Conservation (phyloP, 2,888 invertebrate genomes). For the Nesidiocoris tenuis region DNA sequence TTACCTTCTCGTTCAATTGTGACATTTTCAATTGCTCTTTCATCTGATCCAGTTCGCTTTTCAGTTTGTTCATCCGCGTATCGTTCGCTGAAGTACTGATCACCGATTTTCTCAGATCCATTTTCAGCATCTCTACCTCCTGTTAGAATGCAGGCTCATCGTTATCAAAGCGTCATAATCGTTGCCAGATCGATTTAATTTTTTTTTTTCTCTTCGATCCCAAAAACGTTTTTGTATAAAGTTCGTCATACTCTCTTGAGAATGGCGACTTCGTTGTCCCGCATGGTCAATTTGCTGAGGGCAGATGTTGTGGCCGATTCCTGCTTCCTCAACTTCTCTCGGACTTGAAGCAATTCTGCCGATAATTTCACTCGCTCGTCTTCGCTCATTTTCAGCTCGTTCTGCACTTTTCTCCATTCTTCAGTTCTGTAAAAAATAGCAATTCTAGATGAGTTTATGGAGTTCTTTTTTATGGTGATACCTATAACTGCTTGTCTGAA, state of each 20-base stretch:
- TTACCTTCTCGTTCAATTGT: constrained; percentile 46
- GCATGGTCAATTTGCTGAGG: constrained; percentile 41
- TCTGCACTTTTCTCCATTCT: constrained; percentile 43
- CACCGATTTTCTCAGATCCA: constrained; percentile 41
- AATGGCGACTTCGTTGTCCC: constrained; percentile 44
- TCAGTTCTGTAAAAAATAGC: constrained; percentile 39
- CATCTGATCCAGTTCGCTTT: constrained; percentile 43
- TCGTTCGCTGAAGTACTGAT: constrained; percentile 37
- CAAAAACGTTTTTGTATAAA: no score
- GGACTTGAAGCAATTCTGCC: constrained; percentile 27
- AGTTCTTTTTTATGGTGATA: background rate
- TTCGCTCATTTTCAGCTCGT: constrained; percentile 39
- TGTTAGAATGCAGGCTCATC: no score
- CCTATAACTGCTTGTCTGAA: background rate
- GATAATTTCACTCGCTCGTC: constrained; percentile 41
- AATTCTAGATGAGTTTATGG: no score
- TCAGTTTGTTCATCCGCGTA: constrained; percentile 43
- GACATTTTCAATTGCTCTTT: constrained; percentile 39
- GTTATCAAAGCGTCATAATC: no score
- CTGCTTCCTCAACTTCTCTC: constrained; percentile 46
- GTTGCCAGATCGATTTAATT: no score
- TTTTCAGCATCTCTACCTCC: constrained; percentile 46
- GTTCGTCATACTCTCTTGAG: constrained; percentile 41
- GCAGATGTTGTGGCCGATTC: constrained; percentile 33
- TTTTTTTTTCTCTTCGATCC: no score